Conservation (phyloP, 2,888 invertebrate genomes). For the Sphecodes monilicornis region DNA sequence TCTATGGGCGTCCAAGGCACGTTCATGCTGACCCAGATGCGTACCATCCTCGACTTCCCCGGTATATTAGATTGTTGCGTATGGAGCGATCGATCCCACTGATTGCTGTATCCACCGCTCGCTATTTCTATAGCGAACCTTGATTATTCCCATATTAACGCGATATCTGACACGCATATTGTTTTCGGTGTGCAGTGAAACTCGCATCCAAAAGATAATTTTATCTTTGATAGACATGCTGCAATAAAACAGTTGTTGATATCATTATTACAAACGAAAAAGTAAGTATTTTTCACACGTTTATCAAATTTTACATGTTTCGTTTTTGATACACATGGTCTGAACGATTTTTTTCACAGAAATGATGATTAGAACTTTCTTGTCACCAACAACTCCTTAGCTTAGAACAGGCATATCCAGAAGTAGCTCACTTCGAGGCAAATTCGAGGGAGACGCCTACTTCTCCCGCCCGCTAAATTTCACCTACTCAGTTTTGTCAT, state of each 20-base stretch:
- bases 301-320: no score
- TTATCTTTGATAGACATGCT: neutral
- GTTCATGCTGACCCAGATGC: slow-evolving; percentile 14
- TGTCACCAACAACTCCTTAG: no score
- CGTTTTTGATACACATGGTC: no score
- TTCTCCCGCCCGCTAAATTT: no score
- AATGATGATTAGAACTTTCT: no score
- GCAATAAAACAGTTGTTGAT: neutral
- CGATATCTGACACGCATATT: neutral
- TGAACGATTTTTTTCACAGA: no score
- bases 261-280: no score
- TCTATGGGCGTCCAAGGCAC: neutral
- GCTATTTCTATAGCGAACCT: neutral
- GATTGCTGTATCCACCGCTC: neutral
- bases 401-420: no score
- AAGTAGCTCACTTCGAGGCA: no score
- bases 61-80: slow-evolving; percentile 13
- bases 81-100: neutral
- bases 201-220: neutral
- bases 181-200: neutral
- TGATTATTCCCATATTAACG: neutral
- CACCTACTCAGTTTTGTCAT: no score
- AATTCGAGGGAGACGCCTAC: no score
- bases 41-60: slow-evolving; percentile 1
- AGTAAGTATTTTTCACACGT: no score